Evolutionary conservation across 2,797 vertebrate species (phyloP), one percentile per base, ranked within the genome.

Genomic region (Tiaroga cobitis): DNA sequence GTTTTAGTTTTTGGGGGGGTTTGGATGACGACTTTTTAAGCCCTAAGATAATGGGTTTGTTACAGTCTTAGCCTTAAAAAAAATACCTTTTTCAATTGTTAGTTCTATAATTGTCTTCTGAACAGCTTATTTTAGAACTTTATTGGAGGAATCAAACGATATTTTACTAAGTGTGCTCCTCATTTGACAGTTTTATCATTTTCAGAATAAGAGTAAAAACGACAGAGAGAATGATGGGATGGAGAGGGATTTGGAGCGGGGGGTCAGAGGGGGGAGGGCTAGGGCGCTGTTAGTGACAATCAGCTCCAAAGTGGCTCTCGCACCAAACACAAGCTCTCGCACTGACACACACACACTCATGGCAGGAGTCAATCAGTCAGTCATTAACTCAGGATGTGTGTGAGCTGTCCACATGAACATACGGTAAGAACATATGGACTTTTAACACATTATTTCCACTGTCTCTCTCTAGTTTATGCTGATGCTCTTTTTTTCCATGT

Each of bases 351-450:
- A 91, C 81, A 91, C 90, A 88, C 87, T 90, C 87, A 75, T 77
- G 92, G 91, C 91, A 92, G 93, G 85, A 84, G 82, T 91, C 87
- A 90, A 83, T 85, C 81, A 80, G 69, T 86, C 78, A 72, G 81
- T 90, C 88, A 85, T 85, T 80, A 63, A 34, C 80, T 79, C 65
- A 79, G 51, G 51, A 79, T 80, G 91, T 94, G 92, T 93, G 92
- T 96, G 93, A 95, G 75, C 74, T 69, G 67, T 82, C 65, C 69
- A 61, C 81, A 73, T 73, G 19, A 80, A 49, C 89, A 86, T 72
- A 93, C 90, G 95, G 95, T 95, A 95, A 95, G 95, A 92, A 68
- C 29, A 86, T 81, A 88, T 88, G 90, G 81, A 76, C 68, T 68
- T 82, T 80, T 59, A 49, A 32, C 34, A 41, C 41, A n/a, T 37